Base-by-base conservation (phyloP, 2,113 vertebrate genomes). In the Craseonycteris thonglongyai region DNA sequence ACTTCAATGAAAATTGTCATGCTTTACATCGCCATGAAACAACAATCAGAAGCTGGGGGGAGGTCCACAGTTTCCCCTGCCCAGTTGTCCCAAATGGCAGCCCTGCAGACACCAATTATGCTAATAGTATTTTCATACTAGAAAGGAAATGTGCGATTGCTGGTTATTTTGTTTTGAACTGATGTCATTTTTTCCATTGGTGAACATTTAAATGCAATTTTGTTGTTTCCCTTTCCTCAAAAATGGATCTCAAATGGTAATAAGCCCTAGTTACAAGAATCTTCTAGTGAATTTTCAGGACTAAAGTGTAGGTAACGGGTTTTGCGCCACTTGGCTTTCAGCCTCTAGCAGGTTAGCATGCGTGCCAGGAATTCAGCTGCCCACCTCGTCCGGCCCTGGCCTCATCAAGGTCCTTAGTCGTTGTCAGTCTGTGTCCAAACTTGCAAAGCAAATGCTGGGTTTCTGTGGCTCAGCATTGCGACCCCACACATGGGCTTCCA, bases 141-240 rank as follows among this genome's bases (percentile, higher is more conserved):
- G 95, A 96, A 97, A 92, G 90, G 40, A 88, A 98, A 95, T 93
- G 91, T 90, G 93, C 91, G 1, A n/a, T 94, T 93, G 87, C 90
- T 59, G 83, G 91, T 72, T 93, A 97, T 98, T 98, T 97, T 28
- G 95, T 98, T 98, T 98, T 90, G 85, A 97, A 96, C 91, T 74
- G 96, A 95, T 97, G 97, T 96, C 93, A 72, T 98, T 98, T 91
- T 90, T 72, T 90, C 72, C 90, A 76, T 61, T 90, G 74, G 65
- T 61, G 91, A 85, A 97, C 97, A 93, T 58, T 88, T 95, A 91
- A 97, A 97, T 76, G 94, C 91, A 97, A 98, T 98, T 98, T 96
- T 47, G 95, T 97, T 97, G 86, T 98, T 98, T 98, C 95, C 96
- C 85, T 97, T 98, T 95, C 80, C 95, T 95, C 93, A 74, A 97